Evolutionary conservation across 2,888 invertebrate genomes (phyloP), one percentile per base, ranked within the genome.

Genomic region (Aphodius granarius): DNA sequence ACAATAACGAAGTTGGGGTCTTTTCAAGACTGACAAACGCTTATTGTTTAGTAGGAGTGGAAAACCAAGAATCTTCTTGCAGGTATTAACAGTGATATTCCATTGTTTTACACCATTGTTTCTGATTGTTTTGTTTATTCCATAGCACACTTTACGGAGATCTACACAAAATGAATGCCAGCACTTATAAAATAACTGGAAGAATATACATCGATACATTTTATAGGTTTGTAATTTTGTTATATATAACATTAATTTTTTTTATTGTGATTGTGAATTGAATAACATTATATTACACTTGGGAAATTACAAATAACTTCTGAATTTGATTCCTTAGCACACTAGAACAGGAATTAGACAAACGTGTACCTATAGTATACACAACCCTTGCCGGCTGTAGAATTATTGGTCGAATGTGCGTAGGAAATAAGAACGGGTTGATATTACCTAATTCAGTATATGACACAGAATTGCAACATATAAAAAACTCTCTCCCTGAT

Each of bases 21-120:
- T 99, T 99, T 87, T 93, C 97, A 79, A 98, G 97, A 89, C 88
- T 99, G 81, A 99, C 99, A 84, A 99, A 99, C 89, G 91, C 96
- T 0, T 99, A 99, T 86, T 98, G 98, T 87, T 89, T 99, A 78
- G 97, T 98, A 70, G 99, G 97, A 19, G 97, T 99, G 82, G 99
- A 98, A 43, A 98, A 97, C 64, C 96, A 98, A 2, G 98, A 97
- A 88, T 97, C 98, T 86, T 99, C 98, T 89, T 99, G 98, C 92
- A 97, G 94, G 94, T 94, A 87, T 85, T 74, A 71, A 19, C 76
- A 20, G 4, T 21, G n/a, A 16, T 68, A 15, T 21, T 64, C n/a
- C n/a, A 68, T 64, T 22, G 5, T n/a, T 21, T 13, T 16, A 6
- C 3, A 65, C 19, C 19, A 6, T 65, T 21, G 18, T 63, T 63